Percentiles rank a stretch among this genome's conserved stretches.
phyloP scores from a whole-genome alignment of 1,140 invertebrate genomes.

The Contarinia nasturtii region DNA sequence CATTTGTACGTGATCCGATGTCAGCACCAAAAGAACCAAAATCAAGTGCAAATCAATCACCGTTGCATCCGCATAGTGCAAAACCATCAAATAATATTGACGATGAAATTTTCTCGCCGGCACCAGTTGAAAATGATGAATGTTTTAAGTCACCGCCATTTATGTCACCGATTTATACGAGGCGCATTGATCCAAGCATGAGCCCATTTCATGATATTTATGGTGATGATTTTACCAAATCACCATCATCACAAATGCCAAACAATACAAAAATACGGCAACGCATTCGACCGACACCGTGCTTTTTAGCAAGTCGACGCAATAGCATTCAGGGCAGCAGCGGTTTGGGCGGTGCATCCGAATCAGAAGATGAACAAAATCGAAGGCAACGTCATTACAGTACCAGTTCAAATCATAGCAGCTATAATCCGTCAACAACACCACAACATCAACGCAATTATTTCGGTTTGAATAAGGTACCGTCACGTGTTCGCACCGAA shows the following conservation, averaged over 20 bases:
- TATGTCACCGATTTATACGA: not conserved
- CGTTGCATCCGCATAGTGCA: not conserved
- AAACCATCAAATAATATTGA: not conserved
- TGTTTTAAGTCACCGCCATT: not conserved
- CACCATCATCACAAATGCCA: not conserved
- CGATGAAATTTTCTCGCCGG: not conserved
- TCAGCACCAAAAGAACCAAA: not conserved
- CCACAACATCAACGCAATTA: constrained; percentile 9
- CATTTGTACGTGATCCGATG: too few relatives aligned
- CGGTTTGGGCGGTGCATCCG: constrained; percentile 22
- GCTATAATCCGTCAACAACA: constrained; percentile 1
- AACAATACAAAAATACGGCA: constrained; percentile 4
- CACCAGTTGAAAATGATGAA: not conserved
- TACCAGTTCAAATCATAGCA: constrained; percentile 5
- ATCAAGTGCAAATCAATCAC: not conserved
- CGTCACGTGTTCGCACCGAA: constrained; percentile 17
- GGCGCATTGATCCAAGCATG: not conserved
- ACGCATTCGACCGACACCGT: constrained; percentile 13
- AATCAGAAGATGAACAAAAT: constrained; percentile 25
- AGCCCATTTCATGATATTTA: not conserved
- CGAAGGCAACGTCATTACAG: constrained; percentile 11
- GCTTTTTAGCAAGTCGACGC: constrained; percentile 22
- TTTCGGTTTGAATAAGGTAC: not conserved
- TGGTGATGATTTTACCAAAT: not conserved
- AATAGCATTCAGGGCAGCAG: constrained; percentile 28